phyloP scores from a whole-genome alignment of 2,888 invertebrate genomes.

The Salpingus planirostris region DNA sequence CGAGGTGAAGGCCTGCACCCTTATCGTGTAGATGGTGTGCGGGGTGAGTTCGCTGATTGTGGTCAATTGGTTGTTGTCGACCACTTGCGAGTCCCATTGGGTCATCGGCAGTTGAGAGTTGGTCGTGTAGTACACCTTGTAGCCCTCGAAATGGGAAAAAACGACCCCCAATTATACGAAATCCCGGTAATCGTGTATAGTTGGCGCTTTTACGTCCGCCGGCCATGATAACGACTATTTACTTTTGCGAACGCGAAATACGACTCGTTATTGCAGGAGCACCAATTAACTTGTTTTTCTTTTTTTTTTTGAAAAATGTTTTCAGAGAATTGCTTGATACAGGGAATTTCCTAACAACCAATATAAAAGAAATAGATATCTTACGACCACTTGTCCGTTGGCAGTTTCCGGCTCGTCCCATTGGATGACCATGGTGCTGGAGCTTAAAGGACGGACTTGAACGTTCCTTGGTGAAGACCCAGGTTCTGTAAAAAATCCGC shows the following conservation, averaged over 20 bases:
- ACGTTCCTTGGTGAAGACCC: constrained; percentile 93
- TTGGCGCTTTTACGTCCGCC: no score
- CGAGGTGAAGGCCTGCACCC: constrained; percentile 87
- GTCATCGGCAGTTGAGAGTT: constrained; percentile 78
- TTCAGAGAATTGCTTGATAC: no score
- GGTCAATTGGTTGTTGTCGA: constrained; percentile 86
- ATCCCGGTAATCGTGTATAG: no score
- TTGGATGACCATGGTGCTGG: constrained; percentile 93
- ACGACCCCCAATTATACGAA: no score
- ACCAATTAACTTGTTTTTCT: no score
- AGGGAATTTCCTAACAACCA: background rate
- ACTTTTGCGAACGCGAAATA: no score
- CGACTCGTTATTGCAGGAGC: no score
- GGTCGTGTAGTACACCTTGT: constrained; percentile 94
- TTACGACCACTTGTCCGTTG: constrained; percentile 94
- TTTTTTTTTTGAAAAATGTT: no score
- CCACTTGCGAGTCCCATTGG: constrained; percentile 88
- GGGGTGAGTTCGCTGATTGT: constrained; percentile 88
- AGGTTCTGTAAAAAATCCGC: constrained; percentile 63
- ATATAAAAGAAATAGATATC: constrained; percentile 28
- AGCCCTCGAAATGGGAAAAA: constrained; percentile 83
- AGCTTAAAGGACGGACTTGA: constrained; percentile 86
- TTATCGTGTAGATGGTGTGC: constrained; percentile 88
- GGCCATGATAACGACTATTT: no score
- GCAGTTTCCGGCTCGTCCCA: constrained; percentile 98